These are phyloP conservation scores for Araneus ventricosus DNA, from an alignment of 1,140 invertebrate genomes.

Conservation along the genomic window DNA sequence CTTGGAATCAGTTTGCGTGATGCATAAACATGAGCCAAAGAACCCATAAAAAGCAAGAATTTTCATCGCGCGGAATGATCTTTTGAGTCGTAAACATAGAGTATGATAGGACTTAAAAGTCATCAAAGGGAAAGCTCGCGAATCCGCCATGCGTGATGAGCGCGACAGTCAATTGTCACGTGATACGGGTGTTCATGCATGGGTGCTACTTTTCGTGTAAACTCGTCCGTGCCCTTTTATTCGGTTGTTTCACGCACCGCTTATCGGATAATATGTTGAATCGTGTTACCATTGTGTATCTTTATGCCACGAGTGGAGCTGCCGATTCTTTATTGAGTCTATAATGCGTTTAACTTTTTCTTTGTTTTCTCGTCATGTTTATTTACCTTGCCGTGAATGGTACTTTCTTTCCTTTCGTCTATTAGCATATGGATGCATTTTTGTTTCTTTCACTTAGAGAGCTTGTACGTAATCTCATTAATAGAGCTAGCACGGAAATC, in stretches of 20 bases:
- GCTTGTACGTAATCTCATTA: not conserved
- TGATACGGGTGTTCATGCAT: conserved; percentile 48
- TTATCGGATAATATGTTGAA: conserved; percentile 65
- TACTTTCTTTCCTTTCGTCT: not conserved
- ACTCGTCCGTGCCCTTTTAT: conserved; percentile 36
- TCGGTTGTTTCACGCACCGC: conserved; percentile 59
- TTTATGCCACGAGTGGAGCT: not conserved
- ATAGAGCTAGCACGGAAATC: conserved; percentile 23
- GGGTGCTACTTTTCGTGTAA: conserved; percentile 61
- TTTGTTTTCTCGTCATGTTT: not conserved
- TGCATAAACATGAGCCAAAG: conserved; percentile 13
- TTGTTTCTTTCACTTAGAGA: not conserved
- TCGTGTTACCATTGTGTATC: conserved; percentile 56
- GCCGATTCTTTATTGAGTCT: conserved; percentile 6
- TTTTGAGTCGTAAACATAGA: not conserved
- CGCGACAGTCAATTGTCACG: conserved; percentile 49
- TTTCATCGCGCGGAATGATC: not conserved
- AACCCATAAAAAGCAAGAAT: conserved; percentile 5
- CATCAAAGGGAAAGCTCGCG: not conserved
- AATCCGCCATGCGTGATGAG: conserved; percentile 19
- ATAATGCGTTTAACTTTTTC: conserved; percentile 22
- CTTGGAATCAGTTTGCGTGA: not conserved
- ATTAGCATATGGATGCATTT: not conserved
- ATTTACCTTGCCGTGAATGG: conserved; percentile 21
- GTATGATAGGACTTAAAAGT: not conserved